Evolutionary conservation across 2,797 vertebrate species (phyloP), one percentile per base, ranked within the genome.

Genomic region (Aplochiton taeniatus): DNA sequence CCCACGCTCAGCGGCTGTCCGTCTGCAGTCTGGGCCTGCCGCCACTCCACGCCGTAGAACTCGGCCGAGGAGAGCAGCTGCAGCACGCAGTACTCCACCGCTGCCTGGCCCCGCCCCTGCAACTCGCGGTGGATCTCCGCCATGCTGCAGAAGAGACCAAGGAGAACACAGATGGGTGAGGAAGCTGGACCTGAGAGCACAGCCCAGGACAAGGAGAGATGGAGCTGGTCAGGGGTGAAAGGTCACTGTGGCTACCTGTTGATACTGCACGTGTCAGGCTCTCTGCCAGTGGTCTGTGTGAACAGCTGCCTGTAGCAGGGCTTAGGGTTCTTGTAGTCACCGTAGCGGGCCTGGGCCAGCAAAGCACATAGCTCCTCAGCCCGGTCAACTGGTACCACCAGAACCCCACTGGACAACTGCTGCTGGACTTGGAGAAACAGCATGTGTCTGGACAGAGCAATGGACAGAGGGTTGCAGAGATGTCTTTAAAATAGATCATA

Each of bases 381-480:
- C 73, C 92, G 91, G 67, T 94, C 92, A 47, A 84, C 79, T 46
- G 91, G 89, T 70, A 93, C 92, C 43, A 84, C 90, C 68, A 95
- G 87, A 68, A 91, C 92, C 64, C 93, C 93, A 18, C 88, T 83
- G 4, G 92, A 73, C 51, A 95, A 92, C 75, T 94, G 91, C 73
- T 95, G 94, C 66, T 88, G 93, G 76, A 95, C 90, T 55, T 95
- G 94, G 82, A 94, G 79, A 83, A 93, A 93, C 82, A 94, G 94
- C 86, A 93, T 91, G 64, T 94, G 93, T 73, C 94, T 95, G 6
- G 61, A 45, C 14, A 47, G 20, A 18, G 18, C 10, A 20, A 16
- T 8, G 50, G 17, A n/a, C 17, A 48, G 1, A 19, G 31, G 49
- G 49, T 14, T 8, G 51, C 17, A 18, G 16, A 53, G 9, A 31